phyloP scores from a whole-genome alignment of 2,888 invertebrate species.

The Leptodirus hochenwartii region DNA sequence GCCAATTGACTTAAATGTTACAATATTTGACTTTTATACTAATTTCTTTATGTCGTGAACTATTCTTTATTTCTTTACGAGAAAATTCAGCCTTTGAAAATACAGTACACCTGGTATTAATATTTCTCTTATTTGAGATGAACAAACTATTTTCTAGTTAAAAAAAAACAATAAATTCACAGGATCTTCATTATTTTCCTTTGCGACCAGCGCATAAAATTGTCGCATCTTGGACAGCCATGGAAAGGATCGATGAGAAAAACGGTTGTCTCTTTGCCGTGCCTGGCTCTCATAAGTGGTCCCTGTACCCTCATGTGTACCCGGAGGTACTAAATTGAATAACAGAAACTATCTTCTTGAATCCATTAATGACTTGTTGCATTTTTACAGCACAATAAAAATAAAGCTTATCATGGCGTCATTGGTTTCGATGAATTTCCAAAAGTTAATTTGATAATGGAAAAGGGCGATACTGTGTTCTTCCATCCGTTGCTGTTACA shows the following conservation, averaged over 20 bases:
- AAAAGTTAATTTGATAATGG: slow-evolving; percentile 50
- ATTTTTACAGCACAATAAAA: slow-evolving; percentile 27
- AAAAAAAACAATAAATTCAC: too few species aligned
- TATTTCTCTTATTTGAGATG: too few species aligned
- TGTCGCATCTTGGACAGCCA: slow-evolving; percentile 72
- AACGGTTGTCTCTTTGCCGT: slow-evolving; percentile 71
- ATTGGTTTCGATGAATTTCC: slow-evolving; percentile 26
- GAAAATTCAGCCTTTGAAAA: too few species aligned
- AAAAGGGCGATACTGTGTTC: slow-evolving; percentile 71
- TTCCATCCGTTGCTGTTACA: slow-evolving; percentile 72
- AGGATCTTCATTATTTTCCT: slow-evolving; percentile 76
- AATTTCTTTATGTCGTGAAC: too few species aligned
- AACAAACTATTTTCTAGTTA: too few species aligned
- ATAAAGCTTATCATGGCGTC: slow-evolving; percentile 52
- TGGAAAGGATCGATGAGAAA: slow-evolving; percentile 48
- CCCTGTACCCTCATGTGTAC: slow-evolving; percentile 47
- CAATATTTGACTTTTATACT: too few species aligned
- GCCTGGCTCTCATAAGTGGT: slow-evolving; percentile 49
- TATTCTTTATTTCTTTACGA: too few species aligned
- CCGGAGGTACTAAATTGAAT: slow-evolving; percentile 41
- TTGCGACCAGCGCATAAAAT: slow-evolving; percentile 62
- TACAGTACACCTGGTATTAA: too few species aligned
- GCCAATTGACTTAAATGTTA: too few species aligned
- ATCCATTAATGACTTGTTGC: not conserved
- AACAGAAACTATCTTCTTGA: slow-evolving; percentile 5